Evolutionary conservation across 2,113 vertebrate genomes (phyloP).

Genomic region (Serranochromis macrocephalus): DNA sequence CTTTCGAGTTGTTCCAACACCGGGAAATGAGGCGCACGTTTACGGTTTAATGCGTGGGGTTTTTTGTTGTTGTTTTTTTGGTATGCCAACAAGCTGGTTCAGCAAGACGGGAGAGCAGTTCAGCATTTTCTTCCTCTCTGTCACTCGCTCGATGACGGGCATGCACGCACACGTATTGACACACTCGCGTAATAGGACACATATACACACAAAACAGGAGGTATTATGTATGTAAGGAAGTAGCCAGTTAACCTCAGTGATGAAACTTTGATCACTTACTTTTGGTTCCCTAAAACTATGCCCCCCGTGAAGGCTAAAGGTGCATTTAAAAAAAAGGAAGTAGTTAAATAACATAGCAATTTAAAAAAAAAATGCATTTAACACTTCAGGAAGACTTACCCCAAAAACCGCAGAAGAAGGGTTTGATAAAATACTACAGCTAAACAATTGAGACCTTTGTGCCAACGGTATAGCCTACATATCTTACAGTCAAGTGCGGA

Average conservation of each 20-base stretch:
- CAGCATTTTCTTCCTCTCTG: background rate
- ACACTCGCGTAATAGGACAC: background rate
- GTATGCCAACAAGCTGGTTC: conserved; percentile 48
- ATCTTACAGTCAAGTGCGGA: conserved; percentile 35
- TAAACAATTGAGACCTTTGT: background rate
- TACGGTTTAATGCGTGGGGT: background rate
- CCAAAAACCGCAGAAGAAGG: background rate
- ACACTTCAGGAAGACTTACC: background rate
- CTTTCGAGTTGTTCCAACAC: background rate
- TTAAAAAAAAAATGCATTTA: background rate
- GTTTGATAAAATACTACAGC: background rate
- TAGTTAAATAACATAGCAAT: background rate
- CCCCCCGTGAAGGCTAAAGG: background rate
- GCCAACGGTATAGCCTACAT: background rate
- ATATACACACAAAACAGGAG: background rate
- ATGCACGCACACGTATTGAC: background rate
- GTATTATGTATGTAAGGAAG: background rate
- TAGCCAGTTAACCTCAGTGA: background rate
- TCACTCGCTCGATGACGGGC: background rate
- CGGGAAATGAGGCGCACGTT: background rate
- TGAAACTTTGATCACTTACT: background rate
- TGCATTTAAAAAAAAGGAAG: background rate
- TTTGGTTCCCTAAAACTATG: conserved; percentile 1
- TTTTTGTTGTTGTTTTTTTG: background rate
- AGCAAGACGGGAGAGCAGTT: background rate